Percentiles rank a stretch among this genome's conserved stretches.
phyloP scores from a whole-genome alignment of 2,113 vertebrate genomes.

The Megaptera novaeangliae region DNA sequence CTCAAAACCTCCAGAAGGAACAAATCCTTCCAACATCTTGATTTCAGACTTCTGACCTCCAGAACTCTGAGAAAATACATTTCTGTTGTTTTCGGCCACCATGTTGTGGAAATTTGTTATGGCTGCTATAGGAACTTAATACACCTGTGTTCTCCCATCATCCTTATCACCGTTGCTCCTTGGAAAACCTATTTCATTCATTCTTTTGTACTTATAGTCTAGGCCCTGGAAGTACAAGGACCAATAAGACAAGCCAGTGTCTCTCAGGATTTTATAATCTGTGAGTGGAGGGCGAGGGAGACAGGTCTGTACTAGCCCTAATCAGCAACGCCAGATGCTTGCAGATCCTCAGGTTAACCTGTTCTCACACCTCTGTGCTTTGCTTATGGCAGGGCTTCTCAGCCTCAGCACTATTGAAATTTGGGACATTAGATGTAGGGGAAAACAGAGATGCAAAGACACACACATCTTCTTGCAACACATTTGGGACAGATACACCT shows the following conservation, averaged over 20 bases:
- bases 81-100: not conserved
- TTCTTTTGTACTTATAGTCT: not conserved
- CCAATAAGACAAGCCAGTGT: not conserved
- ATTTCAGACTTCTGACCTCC: not conserved
- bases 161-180: not conserved
- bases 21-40: not conserved
- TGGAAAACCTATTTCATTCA: not conserved
- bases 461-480: not conserved
- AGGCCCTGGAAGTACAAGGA: not conserved
- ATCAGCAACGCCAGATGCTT: accelerated
- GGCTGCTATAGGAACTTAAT: accelerated
- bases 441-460: not conserved
- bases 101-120: not conserved
- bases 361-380: not conserved
- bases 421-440: not conserved
- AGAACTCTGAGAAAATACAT: not conserved
- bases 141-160: not conserved
- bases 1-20: not conserved
- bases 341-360: not conserved
- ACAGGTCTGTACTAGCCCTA: not conserved
- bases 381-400: not conserved
- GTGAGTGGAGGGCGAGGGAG: too few relatives aligned
- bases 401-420: accelerated
- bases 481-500: not conserved
- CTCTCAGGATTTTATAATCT: not conserved